A percentile compares a stretch with the other conserved stretches of the same genome.
phyloP scores from a whole-genome alignment of 2,113 vertebrate species.

The Misgurnus mizolepis region DNA sequence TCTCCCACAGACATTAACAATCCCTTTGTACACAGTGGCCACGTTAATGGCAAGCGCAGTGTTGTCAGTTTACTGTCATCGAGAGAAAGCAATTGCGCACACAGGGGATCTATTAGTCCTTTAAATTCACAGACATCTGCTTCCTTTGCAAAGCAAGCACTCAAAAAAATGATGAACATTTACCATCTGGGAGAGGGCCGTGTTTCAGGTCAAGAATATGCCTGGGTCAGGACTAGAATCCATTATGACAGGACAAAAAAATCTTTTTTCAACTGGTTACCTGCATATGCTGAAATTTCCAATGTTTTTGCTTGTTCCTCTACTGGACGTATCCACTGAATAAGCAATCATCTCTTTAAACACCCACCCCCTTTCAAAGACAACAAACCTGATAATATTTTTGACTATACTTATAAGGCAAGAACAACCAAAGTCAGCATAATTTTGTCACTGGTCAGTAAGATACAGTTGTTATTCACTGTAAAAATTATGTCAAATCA shows the following conservation, averaged over 20 bases:
- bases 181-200: slow-evolving; percentile 38
- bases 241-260: neutral
- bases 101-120: slow-evolving; percentile 25
- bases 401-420: too few species aligned
- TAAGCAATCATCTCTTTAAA: too few species aligned
- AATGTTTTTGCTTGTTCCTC: too few species aligned
- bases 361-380: too few species aligned
- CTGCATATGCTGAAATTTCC: too few species aligned
- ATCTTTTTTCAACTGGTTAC: neutral
- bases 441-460: too few species aligned
- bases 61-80: slow-evolving; percentile 16
- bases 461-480: too few species aligned
- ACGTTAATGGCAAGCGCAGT: neutral
- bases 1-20: slow-evolving; percentile 12
- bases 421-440: too few species aligned
- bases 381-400: too few species aligned
- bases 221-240: slow-evolving; percentile 33
- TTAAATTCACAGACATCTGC: slow-evolving; percentile 39
- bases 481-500: too few species aligned
- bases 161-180: slow-evolving; percentile 36
- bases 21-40: slow-evolving; percentile 29
- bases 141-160: slow-evolving; percentile 43
- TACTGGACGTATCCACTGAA: too few species aligned
- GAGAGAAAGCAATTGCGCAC: slow-evolving; percentile 21
- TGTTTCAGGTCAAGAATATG: slow-evolving; percentile 15